Evolutionary conservation across 2,113 vertebrate genomes (phyloP).

Genomic region (Rhagologus leucostigma): DNA sequence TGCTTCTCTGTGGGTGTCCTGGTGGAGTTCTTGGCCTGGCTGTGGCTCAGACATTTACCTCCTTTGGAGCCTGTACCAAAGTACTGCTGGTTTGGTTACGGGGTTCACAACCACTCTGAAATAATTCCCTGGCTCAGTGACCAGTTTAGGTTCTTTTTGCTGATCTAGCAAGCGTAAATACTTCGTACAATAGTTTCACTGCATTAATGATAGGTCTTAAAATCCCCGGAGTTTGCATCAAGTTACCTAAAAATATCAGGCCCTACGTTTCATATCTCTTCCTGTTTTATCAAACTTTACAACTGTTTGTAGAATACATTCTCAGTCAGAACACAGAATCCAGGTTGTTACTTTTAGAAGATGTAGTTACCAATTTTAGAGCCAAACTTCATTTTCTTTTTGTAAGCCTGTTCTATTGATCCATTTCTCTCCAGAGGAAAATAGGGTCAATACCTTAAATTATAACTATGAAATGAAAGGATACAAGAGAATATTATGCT

Average conservation of each 20-base stretch:
- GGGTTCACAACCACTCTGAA: not conserved
- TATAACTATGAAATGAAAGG: not conserved
- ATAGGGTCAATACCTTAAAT: not conserved
- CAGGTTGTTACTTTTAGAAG: not conserved
- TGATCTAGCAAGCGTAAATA: not conserved
- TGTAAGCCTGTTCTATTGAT: not conserved
- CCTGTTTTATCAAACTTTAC: not conserved
- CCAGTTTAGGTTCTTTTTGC: not conserved
- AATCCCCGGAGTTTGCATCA: not conserved
- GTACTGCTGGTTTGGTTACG: not conserved
- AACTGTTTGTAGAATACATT: not conserved
- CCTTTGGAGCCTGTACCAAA: not conserved
- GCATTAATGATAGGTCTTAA: not conserved
- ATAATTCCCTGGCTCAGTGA: not conserved
- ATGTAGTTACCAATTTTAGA: not conserved
- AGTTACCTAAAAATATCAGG: not conserved
- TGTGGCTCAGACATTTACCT: not conserved
- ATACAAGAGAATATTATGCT: not conserved
- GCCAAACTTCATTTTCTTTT: not conserved
- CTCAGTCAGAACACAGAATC: not conserved
- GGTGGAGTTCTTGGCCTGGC: not conserved
- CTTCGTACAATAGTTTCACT: not conserved
- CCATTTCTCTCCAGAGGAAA: slow-evolving; percentile 1
- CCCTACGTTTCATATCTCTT: not conserved
- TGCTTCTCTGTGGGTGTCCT: not conserved